Evolutionary conservation across 2,888 invertebrate genomes (phyloP), one percentile per base, ranked within the genome.

Genomic region (Perithous albicinctus): DNA sequence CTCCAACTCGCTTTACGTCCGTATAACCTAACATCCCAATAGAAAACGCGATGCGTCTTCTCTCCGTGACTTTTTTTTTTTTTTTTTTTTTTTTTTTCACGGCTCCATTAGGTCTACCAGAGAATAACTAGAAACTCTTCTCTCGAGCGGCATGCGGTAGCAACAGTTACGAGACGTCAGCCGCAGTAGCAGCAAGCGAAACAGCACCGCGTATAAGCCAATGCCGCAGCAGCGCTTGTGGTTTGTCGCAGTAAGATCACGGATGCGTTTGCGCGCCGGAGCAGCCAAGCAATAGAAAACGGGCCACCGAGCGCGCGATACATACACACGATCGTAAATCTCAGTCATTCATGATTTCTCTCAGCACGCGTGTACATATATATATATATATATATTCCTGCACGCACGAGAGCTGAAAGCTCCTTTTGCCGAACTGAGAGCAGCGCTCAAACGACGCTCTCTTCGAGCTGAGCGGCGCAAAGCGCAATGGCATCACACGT

Each of bases 291-390:
- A 79, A 82, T 84, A 82, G 84, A 84, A 84, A 84, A 82, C 77
- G 72, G 73, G 78, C 74, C 69, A 76, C 54, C 69, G 74, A 66
- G 23, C 56, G 73, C 64, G 69, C 54, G 67, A 63, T 70, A 51
- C 73, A 51, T 51, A 48, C 73, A 48, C 73, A 59, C 51, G 84
- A 81, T 84, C 85, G 83, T 82, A 85, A 84, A 84, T 80, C 82
- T 82, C 75, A 85, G 80, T 82, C 84, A 85, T 85, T 84, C 78
- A 82, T 85, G 84, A 85, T 85, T 85, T 85, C 85, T 84, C 85
- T 82, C 54, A 73, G 66, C 38, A 63, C 54, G 67, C 78, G 72
- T 56, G n/a, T n/a, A n/a, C n/a, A n/a, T n/a, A n/a, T n/a, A n/a
- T n/a, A n/a, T n/a, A n/a, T n/a, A n/a, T n/a, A n/a, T n/a, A n/a